Percentiles rank a stretch among this genome's conserved stretches.
phyloP scores from a whole-genome alignment of 2,888 invertebrate species.

The Pseudococcus viburni region DNA sequence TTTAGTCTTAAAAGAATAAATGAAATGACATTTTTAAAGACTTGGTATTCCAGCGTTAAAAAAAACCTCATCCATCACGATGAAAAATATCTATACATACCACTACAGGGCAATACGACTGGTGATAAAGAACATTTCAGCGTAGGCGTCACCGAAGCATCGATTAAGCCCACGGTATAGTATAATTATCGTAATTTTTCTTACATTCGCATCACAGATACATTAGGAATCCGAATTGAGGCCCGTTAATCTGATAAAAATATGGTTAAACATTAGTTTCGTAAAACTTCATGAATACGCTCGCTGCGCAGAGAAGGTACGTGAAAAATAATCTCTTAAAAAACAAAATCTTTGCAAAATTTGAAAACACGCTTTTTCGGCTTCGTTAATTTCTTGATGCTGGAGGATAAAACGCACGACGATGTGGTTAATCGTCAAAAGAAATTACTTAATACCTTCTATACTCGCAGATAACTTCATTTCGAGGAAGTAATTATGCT shows the following conservation, averaged over 20 bases:
- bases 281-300: background rate
- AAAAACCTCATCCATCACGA: background rate
- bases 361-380: background rate
- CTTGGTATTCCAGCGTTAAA: background rate
- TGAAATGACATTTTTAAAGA: too few species aligned
- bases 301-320: slow-evolving; percentile 4
- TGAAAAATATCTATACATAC: background rate
- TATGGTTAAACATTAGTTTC: background rate
- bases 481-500: slow-evolving; percentile 13
- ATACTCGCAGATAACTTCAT: slow-evolving; percentile 9
- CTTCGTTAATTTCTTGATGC: background rate
- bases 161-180: background rate
- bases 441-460: slow-evolving; percentile 28
- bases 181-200: slow-evolving; percentile 8
- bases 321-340: background rate
- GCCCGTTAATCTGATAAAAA: background rate
- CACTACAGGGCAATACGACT: background rate
- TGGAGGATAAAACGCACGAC: background rate
- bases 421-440: slow-evolving; percentile 10
- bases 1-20: too few species aligned
- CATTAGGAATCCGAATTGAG: background rate
- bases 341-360: background rate
- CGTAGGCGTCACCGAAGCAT: background rate
- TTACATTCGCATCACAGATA: background rate
- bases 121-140: background rate